phyloP scores from a whole-genome alignment of 2,797 vertebrate species.

The Anguilla megastoma region DNA sequence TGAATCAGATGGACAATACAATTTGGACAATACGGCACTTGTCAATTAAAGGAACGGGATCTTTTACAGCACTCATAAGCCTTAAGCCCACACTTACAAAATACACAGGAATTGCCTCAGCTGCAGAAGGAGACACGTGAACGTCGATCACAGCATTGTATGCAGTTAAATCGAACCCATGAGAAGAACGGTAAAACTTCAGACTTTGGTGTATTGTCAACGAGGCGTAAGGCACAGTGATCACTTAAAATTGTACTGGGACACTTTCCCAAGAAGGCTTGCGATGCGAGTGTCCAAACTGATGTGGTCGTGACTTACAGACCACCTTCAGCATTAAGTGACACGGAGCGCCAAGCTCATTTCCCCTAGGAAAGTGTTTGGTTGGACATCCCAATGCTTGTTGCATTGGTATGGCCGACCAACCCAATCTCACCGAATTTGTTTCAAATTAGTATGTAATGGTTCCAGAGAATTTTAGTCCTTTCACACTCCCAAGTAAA shows the following conservation, averaged over 20 bases:
- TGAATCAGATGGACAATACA: neutral
- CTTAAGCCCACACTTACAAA: neutral
- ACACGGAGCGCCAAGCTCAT: neutral
- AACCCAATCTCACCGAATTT: neutral
- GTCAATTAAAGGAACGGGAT: neutral
- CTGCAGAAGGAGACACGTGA: neutral
- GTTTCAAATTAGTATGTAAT: neutral
- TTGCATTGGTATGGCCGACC: neutral
- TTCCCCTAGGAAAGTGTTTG: neutral
- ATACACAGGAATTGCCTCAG: neutral
- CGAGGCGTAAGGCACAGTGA: conserved; percentile 32
- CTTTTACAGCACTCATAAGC: neutral
- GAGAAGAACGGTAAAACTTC: neutral
- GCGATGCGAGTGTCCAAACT: neutral
- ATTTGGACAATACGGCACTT: neutral
- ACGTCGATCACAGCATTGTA: neutral
- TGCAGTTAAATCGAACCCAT: neutral
- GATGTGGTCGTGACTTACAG: neutral
- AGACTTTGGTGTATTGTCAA: conserved; percentile 36
- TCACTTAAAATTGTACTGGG: conserved; percentile 2
- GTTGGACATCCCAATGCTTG: neutral
- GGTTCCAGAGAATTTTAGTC: neutral
- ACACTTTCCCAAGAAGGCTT: neutral
- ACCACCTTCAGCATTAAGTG: neutral
- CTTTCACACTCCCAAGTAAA: neutral